Percentiles rank a stretch among this genome's conserved stretches.
Conservation (phyloP, 2,888 invertebrate species). For the Pyrgus malvae region DNA sequence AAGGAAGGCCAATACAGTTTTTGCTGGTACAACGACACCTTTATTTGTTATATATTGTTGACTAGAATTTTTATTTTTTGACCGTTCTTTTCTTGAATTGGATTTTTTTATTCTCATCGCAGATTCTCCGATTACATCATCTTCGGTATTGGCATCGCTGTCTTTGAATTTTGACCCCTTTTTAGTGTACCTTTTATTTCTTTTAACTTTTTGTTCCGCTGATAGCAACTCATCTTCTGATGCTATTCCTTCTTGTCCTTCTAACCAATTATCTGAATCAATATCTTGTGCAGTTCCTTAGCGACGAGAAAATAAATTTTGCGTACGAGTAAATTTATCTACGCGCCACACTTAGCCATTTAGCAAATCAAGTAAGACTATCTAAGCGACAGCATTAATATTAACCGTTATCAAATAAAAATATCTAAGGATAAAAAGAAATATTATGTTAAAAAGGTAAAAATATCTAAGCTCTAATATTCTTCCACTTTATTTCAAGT, state of each 20-base stretch:
- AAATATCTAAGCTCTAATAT: too few relatives aligned
- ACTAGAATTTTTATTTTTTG: neutral
- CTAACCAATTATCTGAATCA: constrained; percentile 25
- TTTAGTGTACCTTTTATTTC: constrained; percentile 14
- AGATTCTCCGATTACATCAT: constrained; percentile 15
- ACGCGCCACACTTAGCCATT: too few relatives aligned
- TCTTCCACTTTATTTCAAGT: too few relatives aligned
- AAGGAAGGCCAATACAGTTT: neutral
- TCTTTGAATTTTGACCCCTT: constrained; percentile 16
- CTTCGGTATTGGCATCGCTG: constrained; percentile 20
- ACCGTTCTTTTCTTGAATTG: neutral
- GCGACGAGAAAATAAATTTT: neutral
- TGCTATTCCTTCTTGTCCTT: constrained; percentile 19
- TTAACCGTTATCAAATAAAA: too few relatives aligned
- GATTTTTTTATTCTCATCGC: constrained; percentile 9
- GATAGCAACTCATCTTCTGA: constrained; percentile 17
- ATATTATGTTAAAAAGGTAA: too few relatives aligned
- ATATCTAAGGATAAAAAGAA: too few relatives aligned
- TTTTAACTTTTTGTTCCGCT: constrained; percentile 9
- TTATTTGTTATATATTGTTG: neutral
- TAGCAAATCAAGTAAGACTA: too few relatives aligned
- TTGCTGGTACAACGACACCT: neutral
- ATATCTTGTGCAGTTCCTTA: neutral
- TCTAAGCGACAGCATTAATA: too few relatives aligned
- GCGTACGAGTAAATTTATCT: too few relatives aligned